Evolutionary conservation across 2,113 vertebrate species (phyloP).

Genomic region (Ceyx cyanopectus): DNA sequence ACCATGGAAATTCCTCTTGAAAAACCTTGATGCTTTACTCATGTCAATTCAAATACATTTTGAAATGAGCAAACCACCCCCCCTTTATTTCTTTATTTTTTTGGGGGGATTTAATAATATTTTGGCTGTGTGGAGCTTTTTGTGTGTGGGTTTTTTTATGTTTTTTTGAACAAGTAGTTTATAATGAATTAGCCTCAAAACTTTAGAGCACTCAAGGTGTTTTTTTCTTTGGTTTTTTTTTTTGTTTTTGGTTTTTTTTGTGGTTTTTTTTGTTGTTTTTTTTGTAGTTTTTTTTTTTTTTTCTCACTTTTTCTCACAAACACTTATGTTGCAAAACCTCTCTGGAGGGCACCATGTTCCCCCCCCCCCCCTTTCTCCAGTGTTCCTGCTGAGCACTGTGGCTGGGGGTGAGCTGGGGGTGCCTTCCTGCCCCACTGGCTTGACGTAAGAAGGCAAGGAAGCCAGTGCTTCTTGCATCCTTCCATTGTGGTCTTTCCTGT

Average conservation of each 20-base stretch:
- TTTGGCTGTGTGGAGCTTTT: no score
- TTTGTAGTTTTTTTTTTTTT: neutral
- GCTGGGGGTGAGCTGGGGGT: neutral
- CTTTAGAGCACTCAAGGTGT: neutral
- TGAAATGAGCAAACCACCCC: neutral
- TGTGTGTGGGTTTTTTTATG: neutral
- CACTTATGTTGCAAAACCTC: neutral
- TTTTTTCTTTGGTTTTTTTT: neutral
- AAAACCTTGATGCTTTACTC: neutral
- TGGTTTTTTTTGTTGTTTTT: neutral
- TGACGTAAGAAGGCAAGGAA: conserved; percentile 15
- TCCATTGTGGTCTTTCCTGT: conserved; percentile 70
- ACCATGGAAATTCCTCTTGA: neutral
- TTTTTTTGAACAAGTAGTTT: neutral
- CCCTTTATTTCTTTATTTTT: neutral
- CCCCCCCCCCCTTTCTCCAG: neutral
- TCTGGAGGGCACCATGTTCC: neutral
- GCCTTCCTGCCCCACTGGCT: conserved; percentile 22
- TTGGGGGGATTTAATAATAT: no score
- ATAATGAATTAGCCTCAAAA: neutral
- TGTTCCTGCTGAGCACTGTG: neutral
- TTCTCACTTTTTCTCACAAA: neutral
- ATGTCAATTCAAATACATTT: neutral
- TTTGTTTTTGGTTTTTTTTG: no score
- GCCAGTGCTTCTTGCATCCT: conserved; percentile 20